A percentile compares a stretch with the other conserved stretches of the same genome.
Conservation (phyloP, 2,113 vertebrate genomes). For the Oryctolagus cuniculus region DNA sequence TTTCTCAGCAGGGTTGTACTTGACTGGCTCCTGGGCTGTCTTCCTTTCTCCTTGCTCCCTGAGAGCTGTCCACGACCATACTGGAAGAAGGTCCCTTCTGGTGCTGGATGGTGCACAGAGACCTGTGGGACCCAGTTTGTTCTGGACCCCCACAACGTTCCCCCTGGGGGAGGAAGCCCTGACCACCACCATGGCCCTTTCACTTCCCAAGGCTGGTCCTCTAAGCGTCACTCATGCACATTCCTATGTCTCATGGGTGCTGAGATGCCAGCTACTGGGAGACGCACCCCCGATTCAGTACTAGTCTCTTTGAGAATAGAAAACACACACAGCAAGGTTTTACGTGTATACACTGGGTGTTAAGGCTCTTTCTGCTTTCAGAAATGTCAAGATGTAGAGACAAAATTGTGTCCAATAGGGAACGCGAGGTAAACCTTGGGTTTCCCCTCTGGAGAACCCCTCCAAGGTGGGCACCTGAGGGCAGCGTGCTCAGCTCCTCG, state of each 20-base stretch:
- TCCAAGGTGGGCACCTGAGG: rapidly evolving
- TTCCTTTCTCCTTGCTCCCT: background rate
- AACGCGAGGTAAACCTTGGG: background rate
- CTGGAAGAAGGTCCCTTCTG: background rate
- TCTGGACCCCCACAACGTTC: background rate
- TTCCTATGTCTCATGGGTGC: background rate
- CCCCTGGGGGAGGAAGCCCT: background rate
- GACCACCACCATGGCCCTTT: background rate
- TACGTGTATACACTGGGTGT: conserved; percentile 33
- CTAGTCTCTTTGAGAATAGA: conserved; percentile 14
- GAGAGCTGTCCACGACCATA: background rate
- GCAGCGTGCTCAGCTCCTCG: background rate
- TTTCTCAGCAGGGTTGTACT: background rate
- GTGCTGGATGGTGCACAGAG: background rate
- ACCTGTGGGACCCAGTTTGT: background rate
- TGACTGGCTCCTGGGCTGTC: background rate
- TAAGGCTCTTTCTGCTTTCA: background rate
- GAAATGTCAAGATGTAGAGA: background rate
- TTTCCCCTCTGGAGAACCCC: background rate
- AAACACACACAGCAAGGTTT: conserved; percentile 9
- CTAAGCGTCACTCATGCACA: background rate
- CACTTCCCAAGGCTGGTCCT: background rate
- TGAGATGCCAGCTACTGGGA: background rate
- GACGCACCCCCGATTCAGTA: background rate
- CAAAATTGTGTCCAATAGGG: background rate